Base-by-base conservation (phyloP, 1,140 invertebrate species). In the Aphidius gifuensis region DNA sequence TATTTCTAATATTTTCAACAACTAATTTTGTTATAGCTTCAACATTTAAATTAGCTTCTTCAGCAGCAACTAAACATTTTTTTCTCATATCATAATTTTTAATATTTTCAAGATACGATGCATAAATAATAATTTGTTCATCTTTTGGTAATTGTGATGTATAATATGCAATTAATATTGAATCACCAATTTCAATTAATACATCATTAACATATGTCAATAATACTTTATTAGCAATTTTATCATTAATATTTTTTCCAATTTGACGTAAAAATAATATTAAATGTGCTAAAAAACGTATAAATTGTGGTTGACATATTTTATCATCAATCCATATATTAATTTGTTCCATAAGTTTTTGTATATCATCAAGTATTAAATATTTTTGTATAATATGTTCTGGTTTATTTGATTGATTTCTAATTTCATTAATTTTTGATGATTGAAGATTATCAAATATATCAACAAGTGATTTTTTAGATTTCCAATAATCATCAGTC, bases 201-300 rank as follows among this genome's bases (percentile, higher is more conserved):
- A 87, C 82, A 32, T 32, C 23, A 64, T 86, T 83, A 8, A 90
- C 86, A 71, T 90, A 91, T 40, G 86, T 84, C 65, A 91, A 84
- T 9, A 96, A 74, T 60, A 96, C 85, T 69, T 86, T 85, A 71
- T 92, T 88, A 7, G 87, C 87, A 45, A 88, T 78, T 69, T 89
- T 85, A 54, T 89, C 84, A 73, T 87, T 84, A 38, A 83, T 77
- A 56, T 84, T 83, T 67, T 87, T 87, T 1, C 91, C 91, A 65
- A 94, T 88, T 62, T 88, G 85, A 44, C 90, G 83, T 39, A 97
- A 84, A 62, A 96, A 89, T 1, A 97, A 79, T 9, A 94, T 85
- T 16, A 98, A 77, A 80, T 98, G 94, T 0, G 92, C 88, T 70
- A 92, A 80, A 65, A 95, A 92, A 67, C 93, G 82, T 21, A 93